These are phyloP conservation scores for Scaptomyza hsui DNA, from an alignment of 1,140 invertebrate species.

Conservation along the genomic window DNA sequence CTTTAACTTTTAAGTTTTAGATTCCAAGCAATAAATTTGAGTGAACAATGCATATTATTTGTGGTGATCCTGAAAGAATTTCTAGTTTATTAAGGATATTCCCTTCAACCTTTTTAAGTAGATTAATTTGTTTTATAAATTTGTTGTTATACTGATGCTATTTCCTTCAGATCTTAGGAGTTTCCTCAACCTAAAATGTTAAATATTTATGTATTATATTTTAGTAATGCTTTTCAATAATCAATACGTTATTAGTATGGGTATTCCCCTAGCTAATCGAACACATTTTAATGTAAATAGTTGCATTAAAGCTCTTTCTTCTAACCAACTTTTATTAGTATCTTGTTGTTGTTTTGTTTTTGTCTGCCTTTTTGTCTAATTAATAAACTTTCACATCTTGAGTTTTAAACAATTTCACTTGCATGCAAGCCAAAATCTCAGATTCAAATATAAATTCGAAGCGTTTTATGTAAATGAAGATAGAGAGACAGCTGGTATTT, in stretches of 20 bases:
- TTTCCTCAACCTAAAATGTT: too few relatives aligned
- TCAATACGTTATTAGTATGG: neutral
- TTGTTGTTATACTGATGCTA: too few relatives aligned
- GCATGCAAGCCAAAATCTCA: conserved; percentile 47
- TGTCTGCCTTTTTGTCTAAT: conserved; percentile 62
- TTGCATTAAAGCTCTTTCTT: neutral
- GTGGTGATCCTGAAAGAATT: too few relatives aligned
- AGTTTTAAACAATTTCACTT: conserved; percentile 71
- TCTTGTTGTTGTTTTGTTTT: conserved; percentile 15
- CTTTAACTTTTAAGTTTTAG: too few relatives aligned
- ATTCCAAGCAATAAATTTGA: too few relatives aligned
- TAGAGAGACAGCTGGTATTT: conserved; percentile 22
- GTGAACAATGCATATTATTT: too few relatives aligned
- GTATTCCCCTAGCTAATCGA: neutral
- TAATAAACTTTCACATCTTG: conserved; percentile 80
- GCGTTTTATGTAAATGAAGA: conserved; percentile 70
- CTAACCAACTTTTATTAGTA: neutral
- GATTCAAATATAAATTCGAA: conserved; percentile 21
- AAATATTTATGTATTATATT: too few relatives aligned
- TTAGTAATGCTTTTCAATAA: too few relatives aligned
- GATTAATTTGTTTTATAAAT: too few relatives aligned
- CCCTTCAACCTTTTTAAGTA: too few relatives aligned
- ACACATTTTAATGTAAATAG: neutral
- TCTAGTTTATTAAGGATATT: too few relatives aligned
- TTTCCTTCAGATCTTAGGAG: too few relatives aligned